These are phyloP conservation scores for Leptatherina wallacei DNA, from an alignment of 2,797 vertebrate species.

Conservation along the genomic window DNA sequence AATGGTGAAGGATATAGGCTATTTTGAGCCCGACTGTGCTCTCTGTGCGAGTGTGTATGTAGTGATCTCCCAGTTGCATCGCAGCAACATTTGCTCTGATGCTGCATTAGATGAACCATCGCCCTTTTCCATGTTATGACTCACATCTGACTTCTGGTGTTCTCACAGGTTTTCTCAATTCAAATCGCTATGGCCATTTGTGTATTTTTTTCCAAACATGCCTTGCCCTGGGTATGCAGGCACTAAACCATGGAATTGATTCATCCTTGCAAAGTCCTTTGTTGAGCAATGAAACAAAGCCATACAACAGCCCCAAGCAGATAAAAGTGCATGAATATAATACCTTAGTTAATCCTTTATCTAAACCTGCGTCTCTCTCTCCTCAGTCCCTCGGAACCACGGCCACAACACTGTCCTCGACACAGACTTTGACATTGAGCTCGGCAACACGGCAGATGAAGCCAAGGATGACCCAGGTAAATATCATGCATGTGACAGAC, in stretches of 20 bases:
- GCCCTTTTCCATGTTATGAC: slow-evolving; percentile 10
- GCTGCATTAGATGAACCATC: slow-evolving; percentile 52
- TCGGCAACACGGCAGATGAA: slow-evolving; percentile 92
- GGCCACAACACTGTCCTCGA: slow-evolving; percentile 88
- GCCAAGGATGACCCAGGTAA: slow-evolving; percentile 93
- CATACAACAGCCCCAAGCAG: slow-evolving; percentile 33
- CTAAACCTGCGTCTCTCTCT: slow-evolving; percentile 44
- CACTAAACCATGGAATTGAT: slow-evolving; percentile 58
- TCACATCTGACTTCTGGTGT: slow-evolving; percentile 45
- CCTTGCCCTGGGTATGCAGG: slow-evolving; percentile 5
- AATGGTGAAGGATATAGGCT: slow-evolving; percentile 43
- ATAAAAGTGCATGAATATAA: slow-evolving; percentile 43
- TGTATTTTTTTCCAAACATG: slow-evolving; percentile 10
- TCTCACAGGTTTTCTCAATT: slow-evolving; percentile 27
- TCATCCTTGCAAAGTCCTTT: slow-evolving; percentile 35
- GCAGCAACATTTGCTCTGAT: slow-evolving; percentile 36
- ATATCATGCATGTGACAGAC: slow-evolving; percentile 36
- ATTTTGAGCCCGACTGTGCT: slow-evolving; percentile 50
- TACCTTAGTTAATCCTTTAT: slow-evolving; percentile 60
- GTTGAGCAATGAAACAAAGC: slow-evolving; percentile 46
- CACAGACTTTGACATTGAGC: slow-evolving; percentile 91
- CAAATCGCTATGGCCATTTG: neutral
- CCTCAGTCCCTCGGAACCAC: slow-evolving; percentile 90
- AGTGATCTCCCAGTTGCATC: slow-evolving; percentile 15
- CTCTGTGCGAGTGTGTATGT: slow-evolving; percentile 5